Evolutionary conservation across 2,113 vertebrate genomes (phyloP), one percentile per base, ranked within the genome.

Genomic region (Conger conger): DNA sequence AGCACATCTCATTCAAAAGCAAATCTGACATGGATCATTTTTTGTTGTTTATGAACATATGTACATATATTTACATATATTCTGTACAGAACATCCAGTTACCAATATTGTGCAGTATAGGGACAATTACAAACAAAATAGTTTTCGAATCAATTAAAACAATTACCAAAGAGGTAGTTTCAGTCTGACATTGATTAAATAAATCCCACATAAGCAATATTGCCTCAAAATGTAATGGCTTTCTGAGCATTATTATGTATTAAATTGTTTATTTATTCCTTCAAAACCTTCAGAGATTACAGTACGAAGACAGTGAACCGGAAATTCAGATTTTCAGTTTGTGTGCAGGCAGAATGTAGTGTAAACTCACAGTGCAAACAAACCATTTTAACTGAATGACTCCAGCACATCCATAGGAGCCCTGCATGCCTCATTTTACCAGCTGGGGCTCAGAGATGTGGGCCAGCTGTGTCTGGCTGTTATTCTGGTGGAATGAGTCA

Each of bases 391-490:
- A 37, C 73, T 78, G 83, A 42, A 84, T 83, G 11, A 23, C 40
- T 79, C 54, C 45, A 35, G 54, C 78, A 83, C 85, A 84, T 88
- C 88, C 87, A 85, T 83, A 89, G 84, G 85, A 91, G 77, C 82
- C 88, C 82, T 88, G 86, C 88, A 89, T 93, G 90, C 89, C 90
- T 89, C 84, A 84, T 82, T 88, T 84, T 63, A 87, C 50, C 92
- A 90, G 89, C 89, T 92, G 90, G 27, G 90, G 82, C 82, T 76
- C 81, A 36, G 85, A 90, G 60, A 42, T 60, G 85, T 54, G 83
- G 57, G 40, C 88, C 86, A 76, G 86, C 79, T 87, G 36, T 80
- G 82, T 57, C 53, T 40, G 54, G 83, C 81, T 78, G 68, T 40
- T 86, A 63, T 81, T 81, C 23, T 53, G 80, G 73, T 36, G 68